Conservation (phyloP, 2,888 invertebrate genomes). For the Dugesia japonica region DNA sequence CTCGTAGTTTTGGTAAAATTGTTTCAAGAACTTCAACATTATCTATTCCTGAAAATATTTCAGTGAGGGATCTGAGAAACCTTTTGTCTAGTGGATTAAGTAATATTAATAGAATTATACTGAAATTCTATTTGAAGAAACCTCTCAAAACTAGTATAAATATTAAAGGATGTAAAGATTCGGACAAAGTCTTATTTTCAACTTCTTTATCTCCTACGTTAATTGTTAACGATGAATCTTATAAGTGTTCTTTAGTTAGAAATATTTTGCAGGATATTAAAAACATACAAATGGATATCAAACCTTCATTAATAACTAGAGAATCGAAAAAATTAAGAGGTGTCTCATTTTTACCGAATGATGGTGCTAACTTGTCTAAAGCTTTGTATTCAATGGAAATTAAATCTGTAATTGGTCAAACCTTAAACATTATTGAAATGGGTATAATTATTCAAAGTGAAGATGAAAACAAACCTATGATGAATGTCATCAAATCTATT, state of each 20-base stretch:
- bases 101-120: not conserved
- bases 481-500: not conserved
- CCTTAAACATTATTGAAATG: not conserved
- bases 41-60: not conserved
- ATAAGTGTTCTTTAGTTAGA: not conserved
- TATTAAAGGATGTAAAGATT: conserved; percentile 6
- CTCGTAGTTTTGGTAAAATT: not conserved
- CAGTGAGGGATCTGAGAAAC: not conserved
- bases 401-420: not conserved
- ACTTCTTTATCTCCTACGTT: not conserved
- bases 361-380: not conserved
- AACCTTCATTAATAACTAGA: not conserved
- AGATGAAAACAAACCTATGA: not conserved
- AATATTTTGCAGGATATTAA: not conserved
- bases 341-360: not conserved
- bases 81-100: not conserved
- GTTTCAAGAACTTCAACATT: not conserved
- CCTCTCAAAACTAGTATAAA: not conserved
- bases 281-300: not conserved
- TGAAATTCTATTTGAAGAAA: not conserved
- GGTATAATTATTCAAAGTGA: not conserved
- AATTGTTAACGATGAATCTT: not conserved
- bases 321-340: not conserved
- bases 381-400: not conserved
- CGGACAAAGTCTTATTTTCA: not conserved